These are phyloP conservation scores for Altica lythri DNA, from an alignment of 2,888 invertebrate genomes.

Conservation along the genomic window DNA sequence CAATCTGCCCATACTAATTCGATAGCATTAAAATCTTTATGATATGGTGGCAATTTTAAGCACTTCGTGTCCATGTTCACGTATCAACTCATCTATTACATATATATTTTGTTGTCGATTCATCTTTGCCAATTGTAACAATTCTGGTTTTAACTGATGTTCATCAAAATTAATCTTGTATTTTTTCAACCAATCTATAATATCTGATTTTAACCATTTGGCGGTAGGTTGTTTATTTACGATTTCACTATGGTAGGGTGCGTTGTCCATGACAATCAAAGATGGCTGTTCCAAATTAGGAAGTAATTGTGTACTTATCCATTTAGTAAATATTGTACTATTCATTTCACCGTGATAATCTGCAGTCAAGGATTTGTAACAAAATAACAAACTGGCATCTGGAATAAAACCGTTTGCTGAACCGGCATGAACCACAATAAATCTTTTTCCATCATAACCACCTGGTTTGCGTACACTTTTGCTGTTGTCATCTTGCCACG, in stretches of 20 bases:
- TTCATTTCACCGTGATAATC: constrained; percentile 9
- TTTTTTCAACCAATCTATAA: neutral
- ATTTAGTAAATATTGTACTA: constrained; percentile 6
- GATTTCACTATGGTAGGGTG: constrained; percentile 1
- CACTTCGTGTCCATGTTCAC: neutral
- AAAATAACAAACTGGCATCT: constrained; percentile 6
- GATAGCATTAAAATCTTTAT: too few relatives aligned
- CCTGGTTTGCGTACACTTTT: constrained; percentile 16
- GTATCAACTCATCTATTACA: neutral
- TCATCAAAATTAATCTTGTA: constrained; percentile 1
- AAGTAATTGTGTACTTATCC: constrained; percentile 1
- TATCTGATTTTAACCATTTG: constrained; percentile 4
- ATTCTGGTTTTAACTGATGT: constrained; percentile 7
- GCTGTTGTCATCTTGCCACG: constrained; percentile 10
- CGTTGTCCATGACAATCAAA: constrained; percentile 1
- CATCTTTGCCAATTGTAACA: neutral
- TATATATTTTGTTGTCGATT: constrained; percentile 4
- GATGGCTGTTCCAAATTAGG: neutral
- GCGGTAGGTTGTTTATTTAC: neutral
- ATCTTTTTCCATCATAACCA: constrained; percentile 10
- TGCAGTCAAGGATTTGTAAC: constrained; percentile 4
- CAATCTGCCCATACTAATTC: too few relatives aligned
- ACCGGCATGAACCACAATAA: constrained; percentile 9
- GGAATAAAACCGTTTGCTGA: constrained; percentile 1
- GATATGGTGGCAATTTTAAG: too few relatives aligned